phyloP scores from a whole-genome alignment of 2,888 invertebrate genomes.

The Eudemis profundana region DNA sequence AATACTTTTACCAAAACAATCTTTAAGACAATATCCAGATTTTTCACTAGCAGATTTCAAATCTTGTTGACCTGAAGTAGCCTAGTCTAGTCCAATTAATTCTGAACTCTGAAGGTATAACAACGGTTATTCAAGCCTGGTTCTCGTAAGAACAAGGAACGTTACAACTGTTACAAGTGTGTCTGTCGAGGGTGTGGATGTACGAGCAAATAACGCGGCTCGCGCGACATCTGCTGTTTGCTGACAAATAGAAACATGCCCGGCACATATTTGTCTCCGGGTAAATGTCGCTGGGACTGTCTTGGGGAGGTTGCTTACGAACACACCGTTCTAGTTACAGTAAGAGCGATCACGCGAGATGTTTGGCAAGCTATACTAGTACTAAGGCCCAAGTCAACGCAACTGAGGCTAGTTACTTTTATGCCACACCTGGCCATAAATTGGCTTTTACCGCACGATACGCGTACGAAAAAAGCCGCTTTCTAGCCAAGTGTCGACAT shows the following conservation, averaged over 20 bases:
- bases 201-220: conserved; percentile 32
- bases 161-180: neutral
- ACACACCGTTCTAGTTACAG: neutral
- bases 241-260: conserved; percentile 18
- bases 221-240: conserved; percentile 35
- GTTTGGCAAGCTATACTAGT: no score
- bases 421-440: no score
- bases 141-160: neutral
- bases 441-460: no score
- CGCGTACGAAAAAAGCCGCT: no score
- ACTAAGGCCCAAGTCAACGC: no score
- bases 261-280: conserved; percentile 18
- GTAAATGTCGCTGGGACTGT: neutral
- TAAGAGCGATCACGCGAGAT: neutral
- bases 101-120: neutral
- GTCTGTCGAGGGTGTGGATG: conserved; percentile 15
- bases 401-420: no score
- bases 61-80: no score
- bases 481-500: no score
- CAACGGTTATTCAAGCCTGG: neutral
- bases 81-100: no score
- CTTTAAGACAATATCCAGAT: no score
- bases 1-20: no score
- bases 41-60: no score
- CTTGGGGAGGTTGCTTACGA: neutral